Conservation (phyloP, 2,797 vertebrate genomes). For the Odontamblyopus lacepedii region DNA sequence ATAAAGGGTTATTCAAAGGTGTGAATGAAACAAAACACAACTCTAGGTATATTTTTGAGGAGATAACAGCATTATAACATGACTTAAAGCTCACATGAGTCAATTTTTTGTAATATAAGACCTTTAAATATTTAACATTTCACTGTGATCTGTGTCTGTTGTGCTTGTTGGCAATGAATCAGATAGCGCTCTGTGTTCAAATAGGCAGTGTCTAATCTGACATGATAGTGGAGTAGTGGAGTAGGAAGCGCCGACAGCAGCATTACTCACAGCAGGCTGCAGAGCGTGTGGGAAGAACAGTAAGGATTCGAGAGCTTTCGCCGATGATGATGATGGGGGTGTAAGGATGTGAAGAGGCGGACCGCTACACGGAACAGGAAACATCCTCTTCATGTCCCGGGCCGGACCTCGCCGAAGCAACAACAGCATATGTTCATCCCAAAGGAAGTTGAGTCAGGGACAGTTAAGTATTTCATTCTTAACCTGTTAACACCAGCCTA, state of each 20-base stretch:
- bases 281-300: conserved; percentile 49
- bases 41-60: too few relatives aligned
- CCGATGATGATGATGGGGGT: conserved; percentile 30
- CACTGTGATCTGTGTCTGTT: conserved; percentile 35
- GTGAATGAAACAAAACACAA: too few relatives aligned
- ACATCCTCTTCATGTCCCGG: conserved; percentile 40
- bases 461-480: conserved; percentile 10
- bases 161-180: conserved; percentile 31
- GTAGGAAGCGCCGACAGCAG: conserved; percentile 49
- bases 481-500: too few relatives aligned
- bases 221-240: conserved; percentile 34
- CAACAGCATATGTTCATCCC: conserved; percentile 29
- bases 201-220: conserved; percentile 32
- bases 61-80: too few relatives aligned
- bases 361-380: conserved; percentile 53
- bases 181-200: conserved; percentile 11
- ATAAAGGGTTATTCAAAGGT: too few relatives aligned
- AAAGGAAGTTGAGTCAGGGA: conserved; percentile 12
- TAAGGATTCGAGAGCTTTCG: conserved; percentile 44
- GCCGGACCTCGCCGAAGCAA: conserved; percentile 36
- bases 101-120: too few relatives aligned
- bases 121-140: conserved; percentile 66
- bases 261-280: conserved; percentile 49
- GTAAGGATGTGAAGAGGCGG: conserved; percentile 57
- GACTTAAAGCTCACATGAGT: too few relatives aligned